phyloP scores from a whole-genome alignment of 2,888 invertebrate species.

The Drosophila gaucha region DNA sequence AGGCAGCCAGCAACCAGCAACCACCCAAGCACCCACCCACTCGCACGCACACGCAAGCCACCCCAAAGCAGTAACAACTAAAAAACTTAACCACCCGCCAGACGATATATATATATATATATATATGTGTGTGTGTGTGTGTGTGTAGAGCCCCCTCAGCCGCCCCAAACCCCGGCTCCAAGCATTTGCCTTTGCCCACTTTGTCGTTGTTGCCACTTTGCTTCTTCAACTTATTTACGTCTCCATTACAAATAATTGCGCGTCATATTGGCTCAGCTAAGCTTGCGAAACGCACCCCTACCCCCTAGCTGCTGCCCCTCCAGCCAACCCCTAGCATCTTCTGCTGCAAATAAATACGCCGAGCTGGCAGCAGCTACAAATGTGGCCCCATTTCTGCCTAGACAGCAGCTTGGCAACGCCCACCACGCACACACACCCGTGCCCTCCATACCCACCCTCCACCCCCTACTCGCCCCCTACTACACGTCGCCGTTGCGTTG shows the following conservation, averaged over 20 bases:
- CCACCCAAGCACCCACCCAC: conserved; percentile 6
- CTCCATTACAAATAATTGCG: conserved; percentile 84
- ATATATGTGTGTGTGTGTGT: too few species aligned
- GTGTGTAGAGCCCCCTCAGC: too few species aligned
- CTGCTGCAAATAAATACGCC: conserved; percentile 39
- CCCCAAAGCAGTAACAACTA: conserved; percentile 73
- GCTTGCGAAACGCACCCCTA: conserved; percentile 33
- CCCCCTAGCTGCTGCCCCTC: neutral
- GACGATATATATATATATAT: conserved; percentile 21
- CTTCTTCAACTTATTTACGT: conserved; percentile 80
- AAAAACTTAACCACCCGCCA: conserved; percentile 67
- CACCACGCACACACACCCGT: neutral
- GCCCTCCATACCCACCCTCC: neutral
- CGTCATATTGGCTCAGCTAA: conserved; percentile 82
- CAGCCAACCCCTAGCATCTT: neutral
- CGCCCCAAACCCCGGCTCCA: neutral
- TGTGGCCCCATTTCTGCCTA: conserved; percentile 62
- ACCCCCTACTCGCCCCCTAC: neutral
- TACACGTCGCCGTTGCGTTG: conserved; percentile 2
- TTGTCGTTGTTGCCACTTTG: conserved; percentile 77
- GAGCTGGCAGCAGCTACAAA: conserved; percentile 31
- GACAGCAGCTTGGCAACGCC: conserved; percentile 53
- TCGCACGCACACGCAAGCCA: conserved; percentile 41
- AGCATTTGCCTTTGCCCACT: conserved; percentile 52
- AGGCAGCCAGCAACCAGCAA: conserved; percentile 35